Evolutionary conservation across 1,140 invertebrate species (phyloP).

Genomic region (Drosophila malerkotliana): DNA sequence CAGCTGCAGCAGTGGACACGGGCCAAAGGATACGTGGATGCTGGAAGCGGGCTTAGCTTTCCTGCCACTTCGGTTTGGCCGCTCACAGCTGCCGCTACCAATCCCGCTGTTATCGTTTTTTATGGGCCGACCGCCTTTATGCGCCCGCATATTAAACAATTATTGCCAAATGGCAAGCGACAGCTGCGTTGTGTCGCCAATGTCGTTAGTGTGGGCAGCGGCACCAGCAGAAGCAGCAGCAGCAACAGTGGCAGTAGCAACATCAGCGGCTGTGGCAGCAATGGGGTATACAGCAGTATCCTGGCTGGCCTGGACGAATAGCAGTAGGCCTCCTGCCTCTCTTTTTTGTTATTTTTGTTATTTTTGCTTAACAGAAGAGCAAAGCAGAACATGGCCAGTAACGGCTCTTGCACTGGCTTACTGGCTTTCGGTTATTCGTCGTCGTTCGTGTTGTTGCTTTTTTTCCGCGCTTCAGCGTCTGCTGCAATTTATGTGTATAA

Average conservation of each 20-base stretch:
- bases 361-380: constrained; percentile 56
- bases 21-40: constrained; percentile 44
- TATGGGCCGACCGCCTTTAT: constrained; percentile 78
- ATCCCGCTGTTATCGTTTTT: constrained; percentile 66
- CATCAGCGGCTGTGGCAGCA: constrained; percentile 2
- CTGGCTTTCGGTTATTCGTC: constrained; percentile 40
- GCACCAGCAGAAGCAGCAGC: constrained; percentile 7
- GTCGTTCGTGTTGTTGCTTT: constrained; percentile 26
- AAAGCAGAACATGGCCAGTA: constrained; percentile 49
- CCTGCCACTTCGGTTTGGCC: constrained; percentile 14
- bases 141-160: constrained; percentile 82
- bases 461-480: constrained; percentile 77
- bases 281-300: constrained; percentile 3
- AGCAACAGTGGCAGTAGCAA: constrained; percentile 2
- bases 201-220: constrained; percentile 69
- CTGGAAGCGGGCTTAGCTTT: constrained; percentile 37
- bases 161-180: constrained; percentile 81
- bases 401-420: constrained; percentile 58
- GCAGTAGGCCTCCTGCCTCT: constrained; percentile 54
- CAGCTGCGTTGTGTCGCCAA: constrained; percentile 78
- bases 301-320: constrained; percentile 36
- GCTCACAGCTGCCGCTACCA: constrained; percentile 23
- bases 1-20: constrained; percentile 37
- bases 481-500: constrained; percentile 84
- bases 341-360: constrained; percentile 5